Percentiles rank a stretch among this genome's conserved stretches.
phyloP scores from a whole-genome alignment of 2,888 invertebrate genomes.

The Stenodera caucasica region DNA sequence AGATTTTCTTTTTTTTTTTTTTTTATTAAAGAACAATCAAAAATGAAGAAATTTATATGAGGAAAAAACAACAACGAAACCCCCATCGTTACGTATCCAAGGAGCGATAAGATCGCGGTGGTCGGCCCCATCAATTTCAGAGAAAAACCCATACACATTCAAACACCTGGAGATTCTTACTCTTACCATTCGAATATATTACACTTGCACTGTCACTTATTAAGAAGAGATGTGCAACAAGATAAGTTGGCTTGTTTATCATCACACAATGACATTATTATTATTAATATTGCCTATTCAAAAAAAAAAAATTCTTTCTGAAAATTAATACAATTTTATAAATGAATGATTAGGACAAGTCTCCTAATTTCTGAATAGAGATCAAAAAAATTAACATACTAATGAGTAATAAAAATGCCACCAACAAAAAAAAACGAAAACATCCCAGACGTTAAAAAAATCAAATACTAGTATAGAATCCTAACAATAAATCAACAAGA shows the following conservation, averaged over 20 bases:
- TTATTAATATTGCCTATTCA: no score
- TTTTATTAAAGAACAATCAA: not conserved
- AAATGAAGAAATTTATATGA: not conserved
- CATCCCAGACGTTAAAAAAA: not conserved
- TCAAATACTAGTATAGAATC: not conserved
- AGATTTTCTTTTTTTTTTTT: not conserved
- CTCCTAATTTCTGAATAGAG: no score
- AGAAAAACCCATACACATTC: not conserved
- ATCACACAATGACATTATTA: not conserved
- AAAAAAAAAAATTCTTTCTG: no score
- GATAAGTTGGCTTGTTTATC: not conserved
- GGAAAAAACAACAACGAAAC: not conserved
- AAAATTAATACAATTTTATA: no score
- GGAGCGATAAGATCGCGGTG: conserved; percentile 10
- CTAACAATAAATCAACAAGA: not conserved
- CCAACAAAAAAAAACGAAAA: not conserved
- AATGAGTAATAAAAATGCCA: not conserved
- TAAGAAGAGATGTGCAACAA: not conserved
- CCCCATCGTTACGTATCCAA: conserved; percentile 5
- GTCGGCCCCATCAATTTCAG: conserved; percentile 8
- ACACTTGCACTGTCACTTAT: conserved; percentile 2
- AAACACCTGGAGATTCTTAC: not conserved
- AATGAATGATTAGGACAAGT: no score
- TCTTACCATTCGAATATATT: not conserved
- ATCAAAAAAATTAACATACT: no score